Evolutionary conservation across 2,888 invertebrate genomes (phyloP), one percentile per base, ranked within the genome.

Genomic region (Rhyacophila evoluta): DNA sequence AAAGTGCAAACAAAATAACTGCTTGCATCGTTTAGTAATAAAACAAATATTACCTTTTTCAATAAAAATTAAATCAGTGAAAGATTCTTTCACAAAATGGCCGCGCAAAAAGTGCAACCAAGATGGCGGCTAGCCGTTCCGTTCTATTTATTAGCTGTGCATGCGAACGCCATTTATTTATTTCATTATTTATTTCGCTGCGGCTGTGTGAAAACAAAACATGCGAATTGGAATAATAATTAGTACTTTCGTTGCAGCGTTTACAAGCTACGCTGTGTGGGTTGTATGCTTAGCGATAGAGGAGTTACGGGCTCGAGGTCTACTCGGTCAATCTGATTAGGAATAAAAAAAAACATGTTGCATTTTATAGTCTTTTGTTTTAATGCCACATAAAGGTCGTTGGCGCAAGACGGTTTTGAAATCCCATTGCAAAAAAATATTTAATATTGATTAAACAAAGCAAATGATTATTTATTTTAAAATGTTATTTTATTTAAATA

Each of bases 51-150:
- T 19, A 2, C 1, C 19, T 55, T 55, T 55, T 55, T 10, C 0
- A 55, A 4, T 33, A 6, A 33, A 33, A 33, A 25, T 25, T 55
- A 6, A 55, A 55, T 25, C 55, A 55, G 55, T 12, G 55, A 55
- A 55, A 55, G 55, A 55, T 19, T 55, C 55, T 55, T 55, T 55
- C 55, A 55, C 55, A 55, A 55, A 55, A 55, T 55, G 55, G 55
- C 55, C 8, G 55, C 55, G 55, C 55, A 55, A 55, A 55, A 55
- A 55, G 55, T 19, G 55, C 55, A 55, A 55, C 19, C 55, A 55
- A 55, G 19, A 55, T 55, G 55, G 55, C 55, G 15, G 19, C 55
- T 19, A 55, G 55, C 25, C 55, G 55, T 55, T 55, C 55, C 55
- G 55, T 55, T 55, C 55, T 55, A 55, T 55, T 55, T 19, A 55